A percentile compares a stretch with the other conserved stretches of the same genome.
Conservation (phyloP, 2,113 vertebrate species). For the Crotalus helleri region DNA sequence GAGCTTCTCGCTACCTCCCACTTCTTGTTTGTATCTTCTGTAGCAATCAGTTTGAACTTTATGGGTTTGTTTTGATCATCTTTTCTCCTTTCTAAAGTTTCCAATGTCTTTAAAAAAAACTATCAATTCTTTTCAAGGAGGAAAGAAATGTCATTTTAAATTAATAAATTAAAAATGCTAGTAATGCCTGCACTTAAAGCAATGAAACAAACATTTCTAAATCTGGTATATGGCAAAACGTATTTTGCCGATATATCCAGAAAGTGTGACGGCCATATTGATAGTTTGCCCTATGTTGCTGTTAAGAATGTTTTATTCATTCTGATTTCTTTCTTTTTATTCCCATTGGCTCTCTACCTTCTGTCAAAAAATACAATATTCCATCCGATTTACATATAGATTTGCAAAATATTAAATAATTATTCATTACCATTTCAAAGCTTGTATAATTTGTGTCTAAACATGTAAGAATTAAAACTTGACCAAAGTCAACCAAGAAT, state of each 20-base stretch:
- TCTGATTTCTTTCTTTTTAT: constrained; percentile 45
- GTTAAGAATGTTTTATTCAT: constrained; percentile 56
- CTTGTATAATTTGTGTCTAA: constrained; percentile 30
- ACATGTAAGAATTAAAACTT: constrained; percentile 13
- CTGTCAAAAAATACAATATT: constrained; percentile 40
- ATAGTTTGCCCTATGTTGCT: constrained; percentile 46
- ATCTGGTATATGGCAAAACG: constrained; percentile 37
- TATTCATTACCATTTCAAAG: constrained; percentile 36
- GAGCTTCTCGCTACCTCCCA: constrained; percentile 47
- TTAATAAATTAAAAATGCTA: constrained; percentile 22
- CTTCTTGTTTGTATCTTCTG: constrained; percentile 43
- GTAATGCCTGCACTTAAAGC: constrained; percentile 31
- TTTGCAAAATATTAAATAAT: constrained; percentile 47
- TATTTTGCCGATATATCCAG: background rate
- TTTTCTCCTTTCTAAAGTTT: constrained; percentile 27
- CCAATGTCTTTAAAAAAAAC: constrained; percentile 14
- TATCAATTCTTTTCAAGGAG: constrained; percentile 25
- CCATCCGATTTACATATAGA: constrained; percentile 53
- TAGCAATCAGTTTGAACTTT: constrained; percentile 40
- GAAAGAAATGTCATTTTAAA: background rate
- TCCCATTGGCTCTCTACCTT: constrained; percentile 40
- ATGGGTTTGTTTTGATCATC: constrained; percentile 34
- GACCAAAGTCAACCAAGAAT: background rate
- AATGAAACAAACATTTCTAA: constrained; percentile 28
- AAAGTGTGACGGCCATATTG: constrained; percentile 36